Percentiles rank a stretch among this genome's conserved stretches.
phyloP scores from a whole-genome alignment of 1,140 invertebrate species.

The Dendrolimus kikuchii region DNA sequence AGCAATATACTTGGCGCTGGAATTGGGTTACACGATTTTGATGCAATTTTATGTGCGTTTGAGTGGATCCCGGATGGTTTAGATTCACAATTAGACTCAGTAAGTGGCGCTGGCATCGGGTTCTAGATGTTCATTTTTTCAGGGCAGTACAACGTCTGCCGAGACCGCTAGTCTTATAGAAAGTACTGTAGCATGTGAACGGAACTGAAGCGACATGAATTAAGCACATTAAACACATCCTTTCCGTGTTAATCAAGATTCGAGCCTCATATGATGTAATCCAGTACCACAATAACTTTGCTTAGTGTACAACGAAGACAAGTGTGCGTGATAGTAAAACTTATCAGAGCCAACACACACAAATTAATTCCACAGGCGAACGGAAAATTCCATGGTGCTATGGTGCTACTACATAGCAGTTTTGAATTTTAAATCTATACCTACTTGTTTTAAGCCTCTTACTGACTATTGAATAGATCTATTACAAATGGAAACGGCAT shows the following conservation, averaged over 20 bases:
- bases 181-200: too few relatives aligned
- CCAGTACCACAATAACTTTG: constrained; percentile 11
- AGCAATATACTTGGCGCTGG: too few relatives aligned
- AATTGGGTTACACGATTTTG: too few relatives aligned
- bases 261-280: constrained; percentile 25
- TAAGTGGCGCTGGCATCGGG: too few relatives aligned
- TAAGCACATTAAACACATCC: too few relatives aligned
- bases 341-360: constrained; percentile 18
- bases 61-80: too few relatives aligned
- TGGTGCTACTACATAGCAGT: constrained; percentile 9
- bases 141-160: too few relatives aligned
- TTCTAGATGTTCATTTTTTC: too few relatives aligned
- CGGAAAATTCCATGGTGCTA: constrained; percentile 41
- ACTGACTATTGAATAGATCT: constrained; percentile 28
- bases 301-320: constrained; percentile 7
- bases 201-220: too few relatives aligned
- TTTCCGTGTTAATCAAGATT: neutral
- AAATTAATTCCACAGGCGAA: constrained; percentile 22
- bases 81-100: too few relatives aligned
- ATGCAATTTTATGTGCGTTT: too few relatives aligned
- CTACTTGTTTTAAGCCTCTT: constrained; percentile 19
- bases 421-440: constrained; percentile 37
- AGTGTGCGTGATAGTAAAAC: constrained; percentile 13
- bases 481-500: constrained; percentile 2
- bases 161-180: too few relatives aligned